A percentile compares a stretch with the other conserved stretches of the same genome.
Evolutionary conservation across 2,797 vertebrate genomes (phyloP).

Genomic region (Bovichtus variegatus): DNA sequence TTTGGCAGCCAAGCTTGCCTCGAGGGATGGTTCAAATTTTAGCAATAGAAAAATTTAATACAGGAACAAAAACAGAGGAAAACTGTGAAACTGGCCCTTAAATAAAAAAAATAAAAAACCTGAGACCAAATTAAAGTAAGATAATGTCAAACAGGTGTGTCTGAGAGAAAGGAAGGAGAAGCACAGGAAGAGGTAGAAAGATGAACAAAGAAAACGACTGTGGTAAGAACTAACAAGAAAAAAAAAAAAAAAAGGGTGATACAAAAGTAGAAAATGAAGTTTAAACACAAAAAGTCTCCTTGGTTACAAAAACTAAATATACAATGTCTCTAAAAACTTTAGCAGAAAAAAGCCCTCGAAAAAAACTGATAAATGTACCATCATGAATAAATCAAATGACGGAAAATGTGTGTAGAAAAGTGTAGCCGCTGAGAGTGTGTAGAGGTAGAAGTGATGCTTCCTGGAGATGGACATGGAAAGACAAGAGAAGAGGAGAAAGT

Average conservation of each 20-base stretch:
- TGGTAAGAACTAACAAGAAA: not conserved
- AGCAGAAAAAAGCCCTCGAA: not conserved
- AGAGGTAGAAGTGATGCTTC: slow-evolving; percentile 38
- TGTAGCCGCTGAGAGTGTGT: slow-evolving; percentile 1
- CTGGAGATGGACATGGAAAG: slow-evolving; percentile 21
- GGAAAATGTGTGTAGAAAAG: not conserved
- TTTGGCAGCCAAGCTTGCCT: not conserved
- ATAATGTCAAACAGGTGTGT: not conserved
- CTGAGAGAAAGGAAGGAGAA: not conserved
- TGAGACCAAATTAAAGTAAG: not conserved
- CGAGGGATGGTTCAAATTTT: not conserved
- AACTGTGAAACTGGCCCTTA: slow-evolving; percentile 15
- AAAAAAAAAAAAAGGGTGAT: not conserved
- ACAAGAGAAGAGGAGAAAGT: not conserved
- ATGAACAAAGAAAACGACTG: not conserved
- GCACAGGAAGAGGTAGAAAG: slow-evolving; percentile 4
- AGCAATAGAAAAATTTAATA: not conserved
- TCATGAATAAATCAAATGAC: slow-evolving; percentile 9
- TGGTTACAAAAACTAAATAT: not conserved
- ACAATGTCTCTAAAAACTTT: slow-evolving; percentile 2
- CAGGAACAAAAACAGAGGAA: not conserved
- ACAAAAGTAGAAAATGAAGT: not conserved
- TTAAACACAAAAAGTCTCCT: not conserved
- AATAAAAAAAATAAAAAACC: not conserved
- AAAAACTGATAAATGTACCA: slow-evolving; percentile 34